phyloP scores from a whole-genome alignment of 2,888 invertebrate genomes.

The Epinotia demarniana region DNA sequence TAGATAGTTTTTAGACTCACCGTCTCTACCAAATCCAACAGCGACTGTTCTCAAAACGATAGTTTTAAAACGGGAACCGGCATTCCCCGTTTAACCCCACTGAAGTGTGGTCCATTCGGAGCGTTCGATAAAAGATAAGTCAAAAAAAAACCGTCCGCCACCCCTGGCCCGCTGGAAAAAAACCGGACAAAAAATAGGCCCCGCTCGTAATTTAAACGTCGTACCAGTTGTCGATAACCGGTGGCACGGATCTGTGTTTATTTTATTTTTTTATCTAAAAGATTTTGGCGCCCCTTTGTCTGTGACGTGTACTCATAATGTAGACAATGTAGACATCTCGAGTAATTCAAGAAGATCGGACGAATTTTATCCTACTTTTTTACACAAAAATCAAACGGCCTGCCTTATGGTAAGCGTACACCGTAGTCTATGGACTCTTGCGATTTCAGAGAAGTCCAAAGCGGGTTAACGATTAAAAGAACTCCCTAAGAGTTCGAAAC shows the following conservation, averaged over 20 bases:
- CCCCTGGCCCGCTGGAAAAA: constrained; percentile 80
- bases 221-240: constrained; percentile 76
- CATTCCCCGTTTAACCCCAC: constrained; percentile 74
- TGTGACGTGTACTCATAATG: background rate
- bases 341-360: background rate
- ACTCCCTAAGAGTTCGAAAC: no score
- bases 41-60: constrained; percentile 29
- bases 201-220: constrained; percentile 81
- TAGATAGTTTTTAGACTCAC: background rate
- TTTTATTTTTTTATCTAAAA: constrained; percentile 44
- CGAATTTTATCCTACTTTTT: no score
- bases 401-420: no score
- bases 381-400: no score
- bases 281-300: constrained; percentile 36
- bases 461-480: no score
- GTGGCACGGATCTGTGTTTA: constrained; percentile 54
- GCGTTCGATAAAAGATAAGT: constrained; percentile 64
- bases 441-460: no score
- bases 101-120: constrained; percentile 64
- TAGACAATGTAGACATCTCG: background rate
- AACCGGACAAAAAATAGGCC: constrained; percentile 76
- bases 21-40: background rate
- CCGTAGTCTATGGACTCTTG: no score
- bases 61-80: constrained; percentile 52
- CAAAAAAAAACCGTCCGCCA: constrained; percentile 73